These are phyloP conservation scores for Pteruthius melanotis DNA, from an alignment of 2,113 vertebrate species.

Conservation along the genomic window DNA sequence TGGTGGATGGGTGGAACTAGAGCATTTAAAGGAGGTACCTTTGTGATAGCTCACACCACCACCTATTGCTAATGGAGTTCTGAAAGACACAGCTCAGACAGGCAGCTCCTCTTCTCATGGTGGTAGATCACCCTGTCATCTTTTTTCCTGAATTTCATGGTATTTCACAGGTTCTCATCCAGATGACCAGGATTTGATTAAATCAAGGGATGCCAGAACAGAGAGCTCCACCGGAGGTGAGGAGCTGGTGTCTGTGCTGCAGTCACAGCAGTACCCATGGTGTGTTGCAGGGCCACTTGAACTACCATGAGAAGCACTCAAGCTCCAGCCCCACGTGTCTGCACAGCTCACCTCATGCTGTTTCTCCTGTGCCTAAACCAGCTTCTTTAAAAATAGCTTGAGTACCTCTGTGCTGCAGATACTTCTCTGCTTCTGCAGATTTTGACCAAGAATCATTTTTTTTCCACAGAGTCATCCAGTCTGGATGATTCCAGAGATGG, in stretches of 20 bases:
- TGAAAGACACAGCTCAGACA: neutral
- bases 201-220: neutral
- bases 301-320: neutral
- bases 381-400: neutral
- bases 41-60: neutral
- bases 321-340: neutral
- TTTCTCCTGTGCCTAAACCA: neutral
- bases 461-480: neutral
- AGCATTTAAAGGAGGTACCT: neutral
- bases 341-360: neutral
- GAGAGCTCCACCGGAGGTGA: neutral
- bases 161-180: neutral
- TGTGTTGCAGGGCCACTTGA: neutral
- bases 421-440: neutral
- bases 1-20: neutral
- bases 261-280: neutral
- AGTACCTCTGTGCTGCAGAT: neutral
- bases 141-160: neutral
- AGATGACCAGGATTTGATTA: neutral
- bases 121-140: neutral
- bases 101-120: neutral
- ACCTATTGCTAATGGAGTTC: neutral
- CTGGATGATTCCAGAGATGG: neutral
- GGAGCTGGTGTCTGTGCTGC: neutral
- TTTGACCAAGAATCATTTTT: neutral